Conservation (phyloP, 2,797 vertebrate species). For the Pseudomugil tenellus region DNA sequence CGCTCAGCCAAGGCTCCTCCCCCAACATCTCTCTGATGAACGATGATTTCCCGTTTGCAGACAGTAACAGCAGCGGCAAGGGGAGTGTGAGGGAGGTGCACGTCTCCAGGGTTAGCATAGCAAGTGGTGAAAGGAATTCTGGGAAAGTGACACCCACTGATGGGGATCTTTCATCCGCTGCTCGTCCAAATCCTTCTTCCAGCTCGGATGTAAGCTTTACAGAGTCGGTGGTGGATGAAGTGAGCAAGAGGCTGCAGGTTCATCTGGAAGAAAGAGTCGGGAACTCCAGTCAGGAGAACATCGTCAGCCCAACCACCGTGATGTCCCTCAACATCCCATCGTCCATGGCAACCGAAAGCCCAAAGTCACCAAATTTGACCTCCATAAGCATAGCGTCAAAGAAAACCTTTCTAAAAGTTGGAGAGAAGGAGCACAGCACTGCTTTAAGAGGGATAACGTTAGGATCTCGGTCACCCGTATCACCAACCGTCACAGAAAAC, state of each 20-base stretch:
- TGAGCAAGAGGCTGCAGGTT: constrained; percentile 74
- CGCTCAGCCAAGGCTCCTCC: constrained; percentile 49
- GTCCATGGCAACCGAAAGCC: constrained; percentile 24
- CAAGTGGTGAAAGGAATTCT: constrained; percentile 39
- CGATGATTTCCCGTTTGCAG: constrained; percentile 72
- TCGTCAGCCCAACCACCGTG: constrained; percentile 14
- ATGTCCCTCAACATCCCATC: constrained; percentile 22
- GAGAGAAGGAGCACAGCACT: constrained; percentile 56
- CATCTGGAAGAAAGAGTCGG: constrained; percentile 63
- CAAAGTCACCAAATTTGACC: constrained; percentile 59
- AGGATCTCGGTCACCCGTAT: constrained; percentile 47
- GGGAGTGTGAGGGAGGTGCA: constrained; percentile 76
- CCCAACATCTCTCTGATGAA: constrained; percentile 54
- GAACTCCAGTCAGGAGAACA: not conserved
- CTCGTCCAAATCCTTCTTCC: not conserved
- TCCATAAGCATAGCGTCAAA: constrained; percentile 62
- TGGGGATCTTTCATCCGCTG: not conserved
- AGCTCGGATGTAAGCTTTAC: constrained; percentile 46
- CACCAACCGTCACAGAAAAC: constrained; percentile 27
- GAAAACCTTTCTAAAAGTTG: constrained; percentile 61
- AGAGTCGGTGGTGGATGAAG: constrained; percentile 72
- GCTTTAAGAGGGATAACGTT: constrained; percentile 67
- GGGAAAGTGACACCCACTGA: constrained; percentile 46
- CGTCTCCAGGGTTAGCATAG: constrained; percentile 41
- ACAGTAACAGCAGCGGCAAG: constrained; percentile 74